Evolutionary conservation across 2,797 vertebrate species (phyloP).

Genomic region (Neosilurus hyrtlii): DNA sequence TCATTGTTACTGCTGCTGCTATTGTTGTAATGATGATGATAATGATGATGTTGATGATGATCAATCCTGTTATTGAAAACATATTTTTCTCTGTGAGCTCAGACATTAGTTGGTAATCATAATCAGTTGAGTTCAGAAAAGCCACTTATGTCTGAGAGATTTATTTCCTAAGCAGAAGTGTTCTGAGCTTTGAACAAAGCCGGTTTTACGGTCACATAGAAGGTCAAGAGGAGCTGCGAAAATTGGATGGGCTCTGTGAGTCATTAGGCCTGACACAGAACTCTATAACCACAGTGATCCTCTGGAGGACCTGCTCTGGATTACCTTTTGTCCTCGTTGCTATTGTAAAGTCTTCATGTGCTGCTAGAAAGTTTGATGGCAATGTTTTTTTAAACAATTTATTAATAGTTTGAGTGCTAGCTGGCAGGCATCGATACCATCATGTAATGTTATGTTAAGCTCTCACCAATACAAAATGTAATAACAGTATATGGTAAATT

Average conservation of each 20-base stretch:
- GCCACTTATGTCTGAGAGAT: not conserved
- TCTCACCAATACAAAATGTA: not conserved
- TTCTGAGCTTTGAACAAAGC: conserved; percentile 26
- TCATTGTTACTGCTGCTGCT: not conserved
- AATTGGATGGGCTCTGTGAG: conserved; percentile 28
- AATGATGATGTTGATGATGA: not conserved
- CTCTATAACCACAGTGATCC: not conserved
- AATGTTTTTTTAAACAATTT: not conserved
- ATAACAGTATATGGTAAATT: not conserved
- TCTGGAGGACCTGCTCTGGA: not conserved
- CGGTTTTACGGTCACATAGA: conserved; percentile 33
- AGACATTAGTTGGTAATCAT: not conserved
- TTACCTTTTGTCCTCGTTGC: not conserved
- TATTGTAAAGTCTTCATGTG: not conserved
- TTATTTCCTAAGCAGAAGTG: conserved; percentile 9
- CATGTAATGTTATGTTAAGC: not conserved
- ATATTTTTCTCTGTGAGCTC: not conserved
- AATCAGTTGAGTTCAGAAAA: not conserved
- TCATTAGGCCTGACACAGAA: conserved; percentile 39
- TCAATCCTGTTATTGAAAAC: not conserved
- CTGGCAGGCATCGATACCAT: not conserved
- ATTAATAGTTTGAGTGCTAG: not conserved
- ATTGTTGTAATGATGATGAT: not conserved
- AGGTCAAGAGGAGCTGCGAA: conserved; percentile 25
- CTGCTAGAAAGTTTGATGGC: not conserved